Conservation (phyloP, 2,797 vertebrate genomes). For the Chiloscyllium punctatum region DNA sequence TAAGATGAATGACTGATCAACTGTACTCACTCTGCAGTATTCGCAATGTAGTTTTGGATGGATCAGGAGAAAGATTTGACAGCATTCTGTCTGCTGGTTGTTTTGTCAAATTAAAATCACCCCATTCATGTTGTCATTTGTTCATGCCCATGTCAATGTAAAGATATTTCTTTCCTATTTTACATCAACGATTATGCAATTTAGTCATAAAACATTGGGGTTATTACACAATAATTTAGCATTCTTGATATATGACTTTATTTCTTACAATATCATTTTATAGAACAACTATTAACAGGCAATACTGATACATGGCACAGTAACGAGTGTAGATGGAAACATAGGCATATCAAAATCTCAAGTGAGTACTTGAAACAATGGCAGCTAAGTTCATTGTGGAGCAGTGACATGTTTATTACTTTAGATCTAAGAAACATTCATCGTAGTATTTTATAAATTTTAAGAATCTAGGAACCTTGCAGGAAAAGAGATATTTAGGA, state of each 20-base stretch:
- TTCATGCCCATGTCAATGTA: not conserved
- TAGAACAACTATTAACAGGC: not conserved
- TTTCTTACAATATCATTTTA: not conserved
- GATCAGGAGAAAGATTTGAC: not conserved
- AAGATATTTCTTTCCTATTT: not conserved
- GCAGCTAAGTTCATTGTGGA: not conserved
- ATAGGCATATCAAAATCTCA: not conserved
- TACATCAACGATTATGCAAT: not conserved
- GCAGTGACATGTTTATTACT: not conserved
- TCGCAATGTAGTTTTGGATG: not conserved
- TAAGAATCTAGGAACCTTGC: not conserved
- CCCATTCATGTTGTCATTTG: not conserved
- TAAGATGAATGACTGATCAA: not conserved
- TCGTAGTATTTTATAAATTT: not conserved
- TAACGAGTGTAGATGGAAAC: not conserved
- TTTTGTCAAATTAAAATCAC: constrained; percentile 23
- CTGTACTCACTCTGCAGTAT: not conserved
- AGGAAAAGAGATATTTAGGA: not conserved
- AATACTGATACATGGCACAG: not conserved
- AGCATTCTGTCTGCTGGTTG: not conserved
- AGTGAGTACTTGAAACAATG: not conserved
- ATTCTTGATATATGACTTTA: not conserved
- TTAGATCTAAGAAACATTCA: not conserved
- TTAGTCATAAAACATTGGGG: not conserved
- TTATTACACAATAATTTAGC: not conserved